Evolutionary conservation across 2,888 invertebrate species (phyloP), one percentile per base, ranked within the genome.

Genomic region (Drosophila lutescens): DNA sequence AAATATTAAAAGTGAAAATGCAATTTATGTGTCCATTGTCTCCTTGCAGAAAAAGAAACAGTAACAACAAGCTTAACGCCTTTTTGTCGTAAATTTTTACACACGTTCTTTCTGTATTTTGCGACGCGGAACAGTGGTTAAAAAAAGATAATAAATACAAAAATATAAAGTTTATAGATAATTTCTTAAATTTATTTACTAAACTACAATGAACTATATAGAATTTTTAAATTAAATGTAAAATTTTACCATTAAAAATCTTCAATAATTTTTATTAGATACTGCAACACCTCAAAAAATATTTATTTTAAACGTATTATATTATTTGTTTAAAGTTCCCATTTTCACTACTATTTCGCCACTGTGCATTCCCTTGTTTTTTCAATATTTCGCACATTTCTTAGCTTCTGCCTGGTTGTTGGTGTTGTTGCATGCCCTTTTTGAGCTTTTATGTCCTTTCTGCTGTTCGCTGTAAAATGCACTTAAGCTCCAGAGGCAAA

Each of bases 1-100:
- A 83, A 80, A 83, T 86, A 84, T 83, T 80, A 83, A 86, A 83
- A 83, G 84, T 86, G 86, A 83, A 83, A 83, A 86, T 83, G 84
- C 86, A 86, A 83, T 83, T 82, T 84, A 86, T 84, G 82, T 80
- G 84, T 82, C 74, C 85, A 84, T 84, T 84, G 85, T 86, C 75
- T 81, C 67, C 40, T 10, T 8, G 43, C 57, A 50, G 49, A 59
- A 66, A 43, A 49, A 77, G 49, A 63, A 74, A 47, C 68, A 67
- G 34, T n/a, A 62, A 63, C 69, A 74, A 66, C 76, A 79, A 70
- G 84, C 86, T 86, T 84, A 79, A 84, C 85, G 84, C 86, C 84
- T 83, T 86, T 86, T 81, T 81, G 73, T 84, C 80, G 84, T 83
- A 86, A 83, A 83, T 83, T 86, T 65, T 79, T 73, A 72, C 80